phyloP scores from a whole-genome alignment of 92 coral and sea anemone species.

The Porites cylindrica region DNA sequence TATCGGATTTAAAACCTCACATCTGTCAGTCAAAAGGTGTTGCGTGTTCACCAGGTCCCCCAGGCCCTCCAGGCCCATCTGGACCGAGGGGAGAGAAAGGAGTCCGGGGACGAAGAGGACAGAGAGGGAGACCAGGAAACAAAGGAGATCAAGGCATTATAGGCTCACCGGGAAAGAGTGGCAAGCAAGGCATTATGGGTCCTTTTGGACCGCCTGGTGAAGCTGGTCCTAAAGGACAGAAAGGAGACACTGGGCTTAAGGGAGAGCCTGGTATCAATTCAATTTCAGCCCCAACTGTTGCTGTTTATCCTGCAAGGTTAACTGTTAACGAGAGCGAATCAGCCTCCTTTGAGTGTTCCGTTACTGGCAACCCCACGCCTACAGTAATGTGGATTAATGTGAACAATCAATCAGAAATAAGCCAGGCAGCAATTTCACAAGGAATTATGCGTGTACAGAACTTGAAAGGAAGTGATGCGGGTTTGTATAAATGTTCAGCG shows the following conservation, averaged over 20 bases:
- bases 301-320: too few species aligned
- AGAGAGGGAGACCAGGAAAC: conserved; percentile 19
- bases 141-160: conserved; percentile 19
- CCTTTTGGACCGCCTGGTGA: conserved; percentile 2
- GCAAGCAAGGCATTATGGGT: conserved; percentile 31
- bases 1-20: not conserved
- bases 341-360: too few species aligned
- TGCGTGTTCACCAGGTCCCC: conserved; percentile 26
- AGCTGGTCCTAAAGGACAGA: conserved; percentile 14
- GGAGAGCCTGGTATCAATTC: conserved; percentile 45
- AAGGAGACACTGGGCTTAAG: conserved; percentile 28
- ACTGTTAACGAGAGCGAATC: too few species aligned
- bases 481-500: too few species aligned
- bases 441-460: too few species aligned
- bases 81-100: conserved; percentile 24
- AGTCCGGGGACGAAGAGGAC: conserved; percentile 40
- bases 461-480: too few species aligned
- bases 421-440: too few species aligned
- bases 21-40: not conserved
- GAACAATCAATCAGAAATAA: too few species aligned
- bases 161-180: conserved; percentile 25
- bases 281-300: too few species aligned
- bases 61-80: conserved; percentile 39
- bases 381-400: too few species aligned
- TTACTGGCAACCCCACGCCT: too few species aligned